Base-by-base conservation (phyloP, 1,140 invertebrate species). In the Drosophila ogumai region DNA sequence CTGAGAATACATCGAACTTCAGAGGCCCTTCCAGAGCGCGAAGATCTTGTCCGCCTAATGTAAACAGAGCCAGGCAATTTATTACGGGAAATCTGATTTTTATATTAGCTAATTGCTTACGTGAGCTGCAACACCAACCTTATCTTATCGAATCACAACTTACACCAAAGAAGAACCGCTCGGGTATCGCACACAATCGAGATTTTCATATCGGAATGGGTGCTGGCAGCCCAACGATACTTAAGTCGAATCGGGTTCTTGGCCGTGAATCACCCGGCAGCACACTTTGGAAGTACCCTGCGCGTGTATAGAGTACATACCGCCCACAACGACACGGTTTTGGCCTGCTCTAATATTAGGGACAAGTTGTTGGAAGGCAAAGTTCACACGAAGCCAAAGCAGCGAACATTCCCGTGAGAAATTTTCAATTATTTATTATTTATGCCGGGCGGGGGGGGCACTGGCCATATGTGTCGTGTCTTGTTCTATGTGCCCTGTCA, bases 381-480 rank as follows among this genome's bases (percentile, higher is more conserved):
- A 88, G 82, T 87, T 87, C 82, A 88, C 82, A 87, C 84, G 84
- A 82, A 79, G 71, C 75, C 54, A 68, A 79, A 66, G 73, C 28
- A 61, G 61, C 63, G 46, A 79, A 60, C 68, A 87, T 87, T 88
- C 82, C 80, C 75, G 75, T 76, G 84, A 82, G 82, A 87, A 84
- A 79, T 88, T 87, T 87, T 87, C 82, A 87, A 87, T 87, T 87
- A 87, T 86, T 86, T 86, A 86, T 86, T 86, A 86, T 87, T 87
- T 88, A 87, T 87, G 82, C 66, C 36, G 40, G 69, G n/a, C 13
- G 49, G 5, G 28, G 32, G 10, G 17, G 66, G 31, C 34, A 65
- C 54, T 79, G 73, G 79, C 82, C 82, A 87, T 86, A 86, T 86
- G 82, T 86, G 82, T 65, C 65, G 75, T 63, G 47, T 66, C 60